Conservation (phyloP, 2,797 vertebrate genomes). For the Crossoptilon crossoptilon region DNA sequence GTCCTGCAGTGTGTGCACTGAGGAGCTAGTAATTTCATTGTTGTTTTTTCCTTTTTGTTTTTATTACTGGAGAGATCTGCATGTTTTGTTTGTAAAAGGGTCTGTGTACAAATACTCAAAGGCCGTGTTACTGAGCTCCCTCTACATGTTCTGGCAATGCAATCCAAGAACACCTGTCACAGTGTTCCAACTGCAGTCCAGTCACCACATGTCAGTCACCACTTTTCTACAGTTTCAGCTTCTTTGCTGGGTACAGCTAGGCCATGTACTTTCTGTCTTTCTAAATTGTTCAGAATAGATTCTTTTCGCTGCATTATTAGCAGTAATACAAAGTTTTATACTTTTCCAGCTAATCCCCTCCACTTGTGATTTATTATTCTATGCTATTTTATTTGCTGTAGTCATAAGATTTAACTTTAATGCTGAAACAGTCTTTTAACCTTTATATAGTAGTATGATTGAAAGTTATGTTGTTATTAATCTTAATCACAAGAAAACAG, state of each 20-base stretch:
- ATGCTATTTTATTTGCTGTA: background rate
- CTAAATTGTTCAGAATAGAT: background rate
- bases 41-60: background rate
- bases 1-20: background rate
- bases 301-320: background rate
- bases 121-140: background rate
- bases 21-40: background rate
- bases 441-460: slow-evolving; percentile 36
- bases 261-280: background rate
- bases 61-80: background rate
- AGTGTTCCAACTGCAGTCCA: background rate
- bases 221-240: background rate
- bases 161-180: background rate
- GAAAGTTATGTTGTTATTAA: slow-evolving; percentile 66
- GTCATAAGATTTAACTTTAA: background rate
- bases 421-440: slow-evolving; percentile 30
- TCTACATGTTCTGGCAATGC: background rate
- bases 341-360: background rate
- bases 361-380: background rate
- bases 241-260: background rate
- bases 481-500: slow-evolving; percentile 41
- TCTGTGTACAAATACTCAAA: background rate
- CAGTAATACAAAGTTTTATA: background rate
- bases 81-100: background rate
- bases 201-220: background rate